phyloP scores from a whole-genome alignment of 2,113 vertebrate genomes.

The Aphyosemion australe region DNA sequence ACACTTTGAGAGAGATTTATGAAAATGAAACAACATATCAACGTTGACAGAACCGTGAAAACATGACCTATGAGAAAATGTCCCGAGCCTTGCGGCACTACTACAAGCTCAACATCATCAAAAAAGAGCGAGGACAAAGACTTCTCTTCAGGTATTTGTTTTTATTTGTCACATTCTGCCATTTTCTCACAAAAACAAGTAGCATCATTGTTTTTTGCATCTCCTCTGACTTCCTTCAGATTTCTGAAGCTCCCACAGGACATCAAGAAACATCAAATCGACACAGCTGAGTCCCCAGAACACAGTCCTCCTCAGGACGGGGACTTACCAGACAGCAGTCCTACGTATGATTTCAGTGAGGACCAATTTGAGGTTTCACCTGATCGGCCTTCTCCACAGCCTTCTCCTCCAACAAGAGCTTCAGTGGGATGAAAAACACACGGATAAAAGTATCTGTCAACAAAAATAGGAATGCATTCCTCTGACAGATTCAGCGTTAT shows the following conservation, averaged over 20 bases:
- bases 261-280: slow-evolving; percentile 66
- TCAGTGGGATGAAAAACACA: slow-evolving; percentile 25
- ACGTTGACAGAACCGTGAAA: slow-evolving; percentile 83
- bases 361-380: slow-evolving; percentile 77
- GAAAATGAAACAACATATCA: not conserved
- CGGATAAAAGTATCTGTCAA: too few species aligned
- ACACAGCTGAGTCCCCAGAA: slow-evolving; percentile 65
- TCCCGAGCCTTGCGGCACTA: slow-evolving; percentile 90
- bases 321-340: slow-evolving; percentile 67
- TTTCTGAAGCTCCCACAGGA: slow-evolving; percentile 88
- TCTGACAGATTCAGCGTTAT: not conserved
- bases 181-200: not conserved
- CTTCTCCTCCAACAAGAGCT: slow-evolving; percentile 17
- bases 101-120: slow-evolving; percentile 95
- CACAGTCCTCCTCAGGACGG: slow-evolving; percentile 37
- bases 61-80: slow-evolving; percentile 98
- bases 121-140: slow-evolving; percentile 90
- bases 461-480: not conserved
- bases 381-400: slow-evolving; percentile 56
- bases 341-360: slow-evolving; percentile 68
- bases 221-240: slow-evolving; percentile 55
- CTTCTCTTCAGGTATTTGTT: slow-evolving; percentile 85
- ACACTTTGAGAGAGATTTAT: too few species aligned
- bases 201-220: not conserved
- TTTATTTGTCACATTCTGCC: not conserved